Base-by-base conservation (phyloP, 2,797 vertebrate species). In the Myiotriccus ornatus region DNA sequence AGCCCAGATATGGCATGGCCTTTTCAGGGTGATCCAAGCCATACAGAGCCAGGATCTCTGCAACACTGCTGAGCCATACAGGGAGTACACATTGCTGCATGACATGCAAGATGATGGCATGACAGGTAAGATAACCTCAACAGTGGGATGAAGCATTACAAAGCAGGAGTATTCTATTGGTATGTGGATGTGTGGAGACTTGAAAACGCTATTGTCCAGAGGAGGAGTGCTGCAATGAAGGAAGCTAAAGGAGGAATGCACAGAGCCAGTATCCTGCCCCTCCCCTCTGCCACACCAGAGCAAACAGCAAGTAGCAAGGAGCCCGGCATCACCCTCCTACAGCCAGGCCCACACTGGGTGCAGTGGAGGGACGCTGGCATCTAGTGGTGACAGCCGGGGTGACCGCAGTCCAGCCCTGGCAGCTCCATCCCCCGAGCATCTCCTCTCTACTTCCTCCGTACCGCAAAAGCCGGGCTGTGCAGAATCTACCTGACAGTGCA, bases 401-500 rank as follows among this genome's bases (percentile, higher is more conserved):
- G 75, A 43, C 35, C 16, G 8, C 70, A n/a, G 39, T 2, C 15
- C 39, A 14, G 6, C 5, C 27, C n/a, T 1, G 0, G 1, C 28
- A 34, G 41, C 62, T 20, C 50, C 15, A 14, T 0, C 18, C 39
- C 15, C 14, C 0, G 14, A 23, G 62, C 15, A 28, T 41, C 47
- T 1, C 28, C 75, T 14, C 69, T 9, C 30, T 6, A 12, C 18
- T 64, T 46, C 82, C 44, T 11, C 34, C 2, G 0, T 7, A 15
- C 28, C 7, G 8, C 76, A 11, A 5, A 0, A 32, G 5, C 53
- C 1, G 0, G 1, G 1, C 14, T 3, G 15, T 2, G 52, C 30
- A 53, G 7, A 14, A 44, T 32, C 8, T 2, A 19, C 8, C 43
- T 8, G 25, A 10, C 3, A 1, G 20, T 1, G 23, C 19, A 10